Evolutionary conservation across 1,140 invertebrate genomes (phyloP).

Genomic region (Arctopsyche grandis): DNA sequence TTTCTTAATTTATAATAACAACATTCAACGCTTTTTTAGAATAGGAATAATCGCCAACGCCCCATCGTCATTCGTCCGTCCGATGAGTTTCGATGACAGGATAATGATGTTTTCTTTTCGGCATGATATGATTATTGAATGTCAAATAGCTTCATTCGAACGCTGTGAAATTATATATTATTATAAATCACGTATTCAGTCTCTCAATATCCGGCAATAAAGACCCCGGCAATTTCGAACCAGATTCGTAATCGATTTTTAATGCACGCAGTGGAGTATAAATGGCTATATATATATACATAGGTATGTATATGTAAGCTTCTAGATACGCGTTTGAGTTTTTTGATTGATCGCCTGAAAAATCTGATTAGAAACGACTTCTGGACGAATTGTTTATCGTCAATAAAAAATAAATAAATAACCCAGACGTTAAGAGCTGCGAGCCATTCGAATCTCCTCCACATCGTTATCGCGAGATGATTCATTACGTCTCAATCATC

Average conservation of each 20-base stretch:
- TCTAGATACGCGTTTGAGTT: not conserved
- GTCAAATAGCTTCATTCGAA: constrained; percentile 13
- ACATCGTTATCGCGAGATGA: not conserved
- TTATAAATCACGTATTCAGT: not conserved
- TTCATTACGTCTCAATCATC: constrained; percentile 11
- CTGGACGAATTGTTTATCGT: constrained; percentile 14
- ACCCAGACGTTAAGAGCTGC: not conserved
- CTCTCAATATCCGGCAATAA: constrained; percentile 22
- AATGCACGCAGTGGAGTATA: not conserved
- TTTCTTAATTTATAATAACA: no score
- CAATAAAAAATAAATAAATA: not conserved
- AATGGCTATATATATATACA: constrained; percentile 1
- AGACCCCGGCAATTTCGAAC: constrained; percentile 1
- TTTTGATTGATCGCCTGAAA: constrained; percentile 20
- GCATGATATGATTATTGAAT: not conserved
- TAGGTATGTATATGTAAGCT: not conserved
- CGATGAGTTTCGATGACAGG: not conserved
- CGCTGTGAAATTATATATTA: constrained; percentile 16
- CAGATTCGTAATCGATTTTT: constrained; percentile 27
- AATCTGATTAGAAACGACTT: constrained; percentile 10
- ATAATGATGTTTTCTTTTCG: constrained; percentile 14
- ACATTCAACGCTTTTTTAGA: no score
- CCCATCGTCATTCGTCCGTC: no score
- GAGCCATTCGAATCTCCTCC: not conserved
- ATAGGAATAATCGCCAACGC: no score